A percentile compares a stretch with the other conserved stretches of the same genome.
These are phyloP conservation scores for Hirundichthys speculiger DNA, from an alignment of 2,113 vertebrate genomes.

Conservation along the genomic window DNA sequence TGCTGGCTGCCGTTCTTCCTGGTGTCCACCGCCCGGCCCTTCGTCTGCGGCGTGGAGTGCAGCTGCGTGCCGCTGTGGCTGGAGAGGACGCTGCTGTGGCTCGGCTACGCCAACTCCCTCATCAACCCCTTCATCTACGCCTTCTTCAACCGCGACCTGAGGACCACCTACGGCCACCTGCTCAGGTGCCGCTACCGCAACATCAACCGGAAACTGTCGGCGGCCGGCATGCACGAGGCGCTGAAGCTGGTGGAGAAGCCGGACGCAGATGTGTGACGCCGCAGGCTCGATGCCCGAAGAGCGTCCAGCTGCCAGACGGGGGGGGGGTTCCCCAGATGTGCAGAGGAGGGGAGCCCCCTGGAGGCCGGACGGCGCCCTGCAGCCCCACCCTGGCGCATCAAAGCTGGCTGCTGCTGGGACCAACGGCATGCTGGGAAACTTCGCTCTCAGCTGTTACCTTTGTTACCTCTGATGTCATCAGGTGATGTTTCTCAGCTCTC, in stretches of 20 bases:
- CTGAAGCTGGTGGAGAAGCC: slow-evolving; percentile 92
- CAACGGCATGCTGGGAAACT: too few species aligned
- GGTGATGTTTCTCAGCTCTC: too few species aligned
- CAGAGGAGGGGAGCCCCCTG: too few species aligned
- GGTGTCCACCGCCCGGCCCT: slow-evolving; percentile 92
- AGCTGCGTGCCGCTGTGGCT: slow-evolving; percentile 96
- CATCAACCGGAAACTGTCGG: slow-evolving; percentile 95
- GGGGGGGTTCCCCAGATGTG: background rate
- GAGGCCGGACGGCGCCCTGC: too few species aligned
- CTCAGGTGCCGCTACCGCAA: slow-evolving; percentile 95
- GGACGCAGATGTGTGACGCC: slow-evolving; percentile 81
- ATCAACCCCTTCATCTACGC: slow-evolving; percentile 98
- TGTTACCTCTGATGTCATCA: too few species aligned
- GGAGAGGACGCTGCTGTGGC: slow-evolving; percentile 93
- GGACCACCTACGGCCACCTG: slow-evolving; percentile 95
- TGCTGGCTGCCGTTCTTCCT: slow-evolving; percentile 98
- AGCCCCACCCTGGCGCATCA: background rate
- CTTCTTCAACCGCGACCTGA: slow-evolving; percentile 96
- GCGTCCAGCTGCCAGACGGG: slow-evolving; percentile 2
- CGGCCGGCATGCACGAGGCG: slow-evolving; percentile 95
- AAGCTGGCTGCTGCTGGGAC: too few species aligned
- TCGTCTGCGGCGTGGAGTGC: slow-evolving; percentile 92
- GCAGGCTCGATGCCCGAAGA: too few species aligned
- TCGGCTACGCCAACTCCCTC: slow-evolving; percentile 97
- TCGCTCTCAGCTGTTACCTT: too few species aligned